Evolutionary conservation across 2,797 vertebrate genomes (phyloP).

Genomic region (Intellagama lesueurii): DNA sequence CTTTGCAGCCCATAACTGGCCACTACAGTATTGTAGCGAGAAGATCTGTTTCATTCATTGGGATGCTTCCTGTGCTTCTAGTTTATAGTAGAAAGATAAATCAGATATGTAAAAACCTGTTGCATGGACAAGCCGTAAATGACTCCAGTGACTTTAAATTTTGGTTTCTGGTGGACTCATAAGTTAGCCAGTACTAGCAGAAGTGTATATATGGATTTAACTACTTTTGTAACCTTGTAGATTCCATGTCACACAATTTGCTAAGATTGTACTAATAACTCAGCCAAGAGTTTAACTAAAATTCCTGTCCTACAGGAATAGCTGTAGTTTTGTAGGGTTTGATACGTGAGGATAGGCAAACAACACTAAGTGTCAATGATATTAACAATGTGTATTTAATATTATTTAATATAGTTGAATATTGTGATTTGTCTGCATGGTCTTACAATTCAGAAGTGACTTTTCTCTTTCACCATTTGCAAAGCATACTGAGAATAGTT

Average conservation of each 20-base stretch:
- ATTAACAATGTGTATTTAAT: not conserved
- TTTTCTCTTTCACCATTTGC: not conserved
- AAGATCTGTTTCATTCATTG: not conserved
- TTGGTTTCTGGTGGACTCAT: not conserved
- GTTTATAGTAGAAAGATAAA: not conserved
- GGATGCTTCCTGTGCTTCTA: not conserved
- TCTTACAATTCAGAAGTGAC: not conserved
- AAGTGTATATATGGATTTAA: not conserved
- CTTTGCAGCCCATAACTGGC: not conserved
- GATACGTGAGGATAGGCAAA: not conserved
- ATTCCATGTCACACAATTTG: not conserved
- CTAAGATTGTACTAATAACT: accelerated
- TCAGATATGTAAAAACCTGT: not conserved
- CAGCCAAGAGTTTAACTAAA: slow-evolving; percentile 7
- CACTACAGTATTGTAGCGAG: not conserved
- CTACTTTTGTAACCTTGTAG: not conserved
- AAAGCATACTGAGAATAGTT: not conserved
- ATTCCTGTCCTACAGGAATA: not conserved
- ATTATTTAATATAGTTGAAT: not conserved
- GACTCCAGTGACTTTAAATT: not conserved
- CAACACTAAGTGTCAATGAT: not conserved
- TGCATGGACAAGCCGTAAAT: not conserved
- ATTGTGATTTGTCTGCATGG: not conserved
- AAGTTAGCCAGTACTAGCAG: slow-evolving; percentile 36
- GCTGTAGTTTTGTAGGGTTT: not conserved